These are phyloP conservation scores for Melipona bicolor DNA, from an alignment of 2,888 invertebrate species.

Conservation along the genomic window DNA sequence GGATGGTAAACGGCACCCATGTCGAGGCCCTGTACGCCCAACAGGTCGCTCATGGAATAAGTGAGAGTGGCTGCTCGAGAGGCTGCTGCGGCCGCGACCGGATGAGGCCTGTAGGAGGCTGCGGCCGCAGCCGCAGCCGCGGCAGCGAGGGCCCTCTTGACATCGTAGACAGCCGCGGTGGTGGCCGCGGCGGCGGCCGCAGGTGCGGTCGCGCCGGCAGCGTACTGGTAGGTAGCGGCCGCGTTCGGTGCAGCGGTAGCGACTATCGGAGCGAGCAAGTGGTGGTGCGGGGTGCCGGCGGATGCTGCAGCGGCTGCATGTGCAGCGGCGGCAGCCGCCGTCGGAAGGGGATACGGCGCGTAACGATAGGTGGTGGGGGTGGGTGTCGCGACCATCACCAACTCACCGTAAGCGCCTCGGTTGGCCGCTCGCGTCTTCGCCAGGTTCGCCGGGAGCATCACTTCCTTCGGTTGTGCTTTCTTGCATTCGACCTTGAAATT, in stretches of 20 bases:
- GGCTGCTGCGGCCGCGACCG: conserved; percentile 83
- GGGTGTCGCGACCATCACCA: conserved; percentile 93
- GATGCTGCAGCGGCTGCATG: conserved; percentile 79
- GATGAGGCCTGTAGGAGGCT: conserved; percentile 86
- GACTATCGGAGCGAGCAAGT: conserved; percentile 81
- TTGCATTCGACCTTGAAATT: conserved; percentile 98
- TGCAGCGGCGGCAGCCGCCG: conserved; percentile 83
- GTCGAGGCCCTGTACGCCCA: conserved; percentile 89
- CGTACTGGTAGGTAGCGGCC: conserved; percentile 80
- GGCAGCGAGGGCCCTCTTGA: conserved; percentile 86
- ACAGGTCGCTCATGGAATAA: conserved; percentile 89
- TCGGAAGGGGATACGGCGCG: conserved; percentile 83
- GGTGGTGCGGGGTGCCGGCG: conserved; percentile 79
- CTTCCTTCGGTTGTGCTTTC: conserved; percentile 99
- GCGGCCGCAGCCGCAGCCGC: conserved; percentile 86
- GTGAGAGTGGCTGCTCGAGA: conserved; percentile 86
- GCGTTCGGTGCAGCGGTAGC: conserved; percentile 79
- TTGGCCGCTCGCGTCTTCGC: conserved; percentile 98
- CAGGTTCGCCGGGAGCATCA: conserved; percentile 99
- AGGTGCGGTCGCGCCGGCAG: conserved; percentile 84
- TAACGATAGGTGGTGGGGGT: conserved; percentile 85
- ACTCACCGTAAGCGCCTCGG: conserved; percentile 99
- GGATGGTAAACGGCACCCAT: conserved; percentile 90
- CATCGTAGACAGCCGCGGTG: conserved; percentile 84
- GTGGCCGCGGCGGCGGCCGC: conserved; percentile 84